A percentile compares a stretch with the other conserved stretches of the same genome.
Evolutionary conservation across 2,797 vertebrate species (phyloP).

Genomic region (Hybognathus amarus): DNA sequence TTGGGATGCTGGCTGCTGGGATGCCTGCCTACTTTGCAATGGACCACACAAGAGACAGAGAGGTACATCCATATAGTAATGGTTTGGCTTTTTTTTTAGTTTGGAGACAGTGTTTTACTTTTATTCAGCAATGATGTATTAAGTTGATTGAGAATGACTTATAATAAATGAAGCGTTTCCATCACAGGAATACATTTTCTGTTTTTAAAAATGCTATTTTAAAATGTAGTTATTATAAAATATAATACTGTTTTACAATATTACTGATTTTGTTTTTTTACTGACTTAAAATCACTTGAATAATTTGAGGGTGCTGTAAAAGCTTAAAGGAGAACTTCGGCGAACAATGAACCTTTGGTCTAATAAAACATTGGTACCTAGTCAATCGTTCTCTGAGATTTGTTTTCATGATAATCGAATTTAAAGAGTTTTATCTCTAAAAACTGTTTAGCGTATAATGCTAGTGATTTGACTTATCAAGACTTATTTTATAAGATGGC

Average conservation of each 20-base stretch:
- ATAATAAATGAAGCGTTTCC: background rate
- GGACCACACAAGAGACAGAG: conserved; percentile 82
- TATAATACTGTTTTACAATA: background rate
- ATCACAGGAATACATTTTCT: background rate
- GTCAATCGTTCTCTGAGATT: too few species aligned
- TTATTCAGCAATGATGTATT: background rate
- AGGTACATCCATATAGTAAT: conserved; percentile 70
- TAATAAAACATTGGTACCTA: too few species aligned
- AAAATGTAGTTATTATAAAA: background rate
- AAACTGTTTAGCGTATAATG: too few species aligned
- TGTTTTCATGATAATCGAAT: too few species aligned
- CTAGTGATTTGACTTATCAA: too few species aligned
- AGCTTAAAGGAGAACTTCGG: too few species aligned
- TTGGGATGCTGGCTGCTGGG: conserved; percentile 84
- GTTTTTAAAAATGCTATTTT: background rate
- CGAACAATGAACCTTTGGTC: too few species aligned
- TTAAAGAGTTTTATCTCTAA: too few species aligned
- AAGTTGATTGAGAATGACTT: background rate
- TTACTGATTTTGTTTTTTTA: background rate
- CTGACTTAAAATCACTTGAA: background rate
- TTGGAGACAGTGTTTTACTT: background rate
- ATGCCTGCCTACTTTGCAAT: conserved; percentile 90
- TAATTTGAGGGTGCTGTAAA: background rate
- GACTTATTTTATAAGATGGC: too few species aligned
- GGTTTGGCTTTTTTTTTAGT: background rate